Evolutionary conservation across 2,888 invertebrate genomes (phyloP), one percentile per base, ranked within the genome.

Genomic region (Apamea monoglypha): DNA sequence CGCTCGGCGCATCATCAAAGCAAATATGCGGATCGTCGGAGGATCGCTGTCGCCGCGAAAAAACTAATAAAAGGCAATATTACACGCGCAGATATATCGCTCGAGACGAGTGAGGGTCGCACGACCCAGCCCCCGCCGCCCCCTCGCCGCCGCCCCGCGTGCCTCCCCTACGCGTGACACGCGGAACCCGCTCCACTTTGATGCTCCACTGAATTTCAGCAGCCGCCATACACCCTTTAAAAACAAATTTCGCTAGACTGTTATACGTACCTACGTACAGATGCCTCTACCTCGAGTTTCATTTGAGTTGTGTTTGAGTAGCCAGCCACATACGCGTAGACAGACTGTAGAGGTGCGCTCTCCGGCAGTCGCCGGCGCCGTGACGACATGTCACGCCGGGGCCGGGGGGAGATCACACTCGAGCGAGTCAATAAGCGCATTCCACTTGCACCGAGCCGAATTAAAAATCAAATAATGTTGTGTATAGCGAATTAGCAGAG

Each of bases 401-500:
- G 29, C n/a, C 61, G 74, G 67, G 71, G 84, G 86, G 77, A 73
- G 84, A 67, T 72, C 67, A 76, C 90, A 88, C 90, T 91, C 92
- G 89, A 91, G 90, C 88, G 88, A 95, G 92, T 96, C 94, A 95
- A 95, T 96, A 94, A 95, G 94, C 93, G 92, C 95, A 96, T 95
- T 95, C 95, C 96, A 89, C 91, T 91, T 92, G 94, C 93, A 91
- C 92, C 93, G 95, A 86, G 93, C 86, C 94, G 91, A 96, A 96
- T 96, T 96, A 94, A 95, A 96, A 96, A 96, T 96, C 96, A 96
- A 96, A 96, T 96, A 96, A 96, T 96, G 95, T 94, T 94, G 95
- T 94, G 95, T 93, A 94, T 92, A 92, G 93, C 95, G 95, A 94
- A 95, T 95, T 94, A 94, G 92, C 81, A 87, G 83, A 76, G 75